Percentiles rank a stretch among this genome's conserved stretches.
phyloP scores from a whole-genome alignment of 2,113 vertebrate species.

The Sceloporus tristichus region DNA sequence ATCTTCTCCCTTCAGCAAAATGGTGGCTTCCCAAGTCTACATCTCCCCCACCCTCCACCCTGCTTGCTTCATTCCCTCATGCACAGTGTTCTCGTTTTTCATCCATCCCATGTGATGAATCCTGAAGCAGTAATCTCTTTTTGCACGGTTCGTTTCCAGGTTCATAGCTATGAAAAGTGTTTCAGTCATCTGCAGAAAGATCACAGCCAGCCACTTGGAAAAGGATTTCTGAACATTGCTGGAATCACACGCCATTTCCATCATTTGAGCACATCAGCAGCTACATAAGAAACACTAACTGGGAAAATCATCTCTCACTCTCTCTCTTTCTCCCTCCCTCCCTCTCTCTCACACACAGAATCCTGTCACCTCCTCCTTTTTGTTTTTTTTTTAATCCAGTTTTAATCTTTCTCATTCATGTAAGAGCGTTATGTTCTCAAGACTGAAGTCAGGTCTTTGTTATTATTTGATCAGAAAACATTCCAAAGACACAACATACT shows the following conservation, averaged over 20 bases:
- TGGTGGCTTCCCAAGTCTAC: constrained; percentile 41
- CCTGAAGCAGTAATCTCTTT: constrained; percentile 75
- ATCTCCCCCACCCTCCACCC: constrained; percentile 16
- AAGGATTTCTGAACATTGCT: constrained; percentile 20
- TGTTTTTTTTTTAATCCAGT: constrained; percentile 60
- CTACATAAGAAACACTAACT: constrained; percentile 63
- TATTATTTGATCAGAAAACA: constrained; percentile 56
- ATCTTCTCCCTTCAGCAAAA: constrained; percentile 55
- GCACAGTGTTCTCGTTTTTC: constrained; percentile 73
- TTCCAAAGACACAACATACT: constrained; percentile 60
- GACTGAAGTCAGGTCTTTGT: constrained; percentile 47
- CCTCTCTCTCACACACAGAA: background rate
- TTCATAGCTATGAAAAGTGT: constrained; percentile 63
- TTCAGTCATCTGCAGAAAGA: constrained; percentile 48
- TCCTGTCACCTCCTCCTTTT: constrained; percentile 10
- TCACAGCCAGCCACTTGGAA: constrained; percentile 26
- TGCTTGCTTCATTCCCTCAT: constrained; percentile 68
- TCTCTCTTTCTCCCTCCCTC: background rate
- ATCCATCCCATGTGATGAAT: constrained; percentile 60
- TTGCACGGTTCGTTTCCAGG: constrained; percentile 70
- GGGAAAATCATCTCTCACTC: constrained; percentile 37
- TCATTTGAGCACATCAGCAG: constrained; percentile 64
- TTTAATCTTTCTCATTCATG: constrained; percentile 72
- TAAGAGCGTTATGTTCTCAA: constrained; percentile 66
- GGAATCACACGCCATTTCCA: constrained; percentile 55